Evolutionary conservation across 2,797 vertebrate species (phyloP).

Genomic region (Loris lydekkerianus): DNA sequence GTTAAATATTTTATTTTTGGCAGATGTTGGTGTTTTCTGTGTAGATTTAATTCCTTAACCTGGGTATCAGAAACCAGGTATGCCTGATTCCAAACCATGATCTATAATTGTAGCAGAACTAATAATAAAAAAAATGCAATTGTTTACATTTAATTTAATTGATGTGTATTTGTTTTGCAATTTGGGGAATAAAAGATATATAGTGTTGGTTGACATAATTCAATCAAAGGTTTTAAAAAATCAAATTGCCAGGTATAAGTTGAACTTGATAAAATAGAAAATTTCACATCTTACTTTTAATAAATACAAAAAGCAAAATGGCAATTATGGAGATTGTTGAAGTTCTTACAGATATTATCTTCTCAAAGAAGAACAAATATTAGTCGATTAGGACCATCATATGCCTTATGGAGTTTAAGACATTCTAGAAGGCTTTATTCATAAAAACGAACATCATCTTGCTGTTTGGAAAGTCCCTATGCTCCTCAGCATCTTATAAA

Average conservation of each 20-base stretch:
- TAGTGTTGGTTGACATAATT: constrained; percentile 1
- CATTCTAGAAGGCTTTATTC: constrained; percentile 76
- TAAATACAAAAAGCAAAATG: constrained; percentile 72
- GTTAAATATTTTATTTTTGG: neutral
- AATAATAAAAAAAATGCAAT: neutral
- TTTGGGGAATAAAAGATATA: constrained; percentile 13
- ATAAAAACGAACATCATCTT: constrained; percentile 65
- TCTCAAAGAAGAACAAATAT: constrained; percentile 78
- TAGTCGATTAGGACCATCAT: constrained; percentile 80
- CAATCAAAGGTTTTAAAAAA: neutral
- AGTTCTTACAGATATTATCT: constrained; percentile 65
- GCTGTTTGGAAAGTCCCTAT: constrained; percentile 76
- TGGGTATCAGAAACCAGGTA: neutral
- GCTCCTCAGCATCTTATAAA: constrained; percentile 72
- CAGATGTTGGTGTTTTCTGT: neutral
- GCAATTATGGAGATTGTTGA: constrained; percentile 60
- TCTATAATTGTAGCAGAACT: neutral
- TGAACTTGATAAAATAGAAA: neutral
- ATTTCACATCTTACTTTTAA: constrained; percentile 63
- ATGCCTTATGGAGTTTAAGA: constrained; percentile 80
- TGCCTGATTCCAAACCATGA: neutral
- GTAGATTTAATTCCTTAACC: neutral
- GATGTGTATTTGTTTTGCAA: constrained; percentile 38
- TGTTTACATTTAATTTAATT: neutral
- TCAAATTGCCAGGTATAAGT: neutral